Conservation (phyloP, 2,797 vertebrate species). For the Ptychobarbus kaznakovi region DNA sequence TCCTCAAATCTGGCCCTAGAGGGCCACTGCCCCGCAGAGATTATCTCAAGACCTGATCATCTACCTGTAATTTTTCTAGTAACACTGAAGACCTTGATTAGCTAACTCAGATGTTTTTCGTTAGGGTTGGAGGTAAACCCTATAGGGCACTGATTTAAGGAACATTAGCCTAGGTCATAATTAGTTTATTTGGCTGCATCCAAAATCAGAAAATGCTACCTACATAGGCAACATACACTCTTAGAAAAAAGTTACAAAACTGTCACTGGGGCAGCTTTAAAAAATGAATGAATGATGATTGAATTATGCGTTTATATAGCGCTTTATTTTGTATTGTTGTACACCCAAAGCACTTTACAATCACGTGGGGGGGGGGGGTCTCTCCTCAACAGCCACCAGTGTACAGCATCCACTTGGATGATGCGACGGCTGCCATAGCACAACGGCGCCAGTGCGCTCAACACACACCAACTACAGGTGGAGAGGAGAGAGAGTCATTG, state of each 20-base stretch:
- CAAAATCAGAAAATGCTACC: not conserved
- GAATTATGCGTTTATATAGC: too few species aligned
- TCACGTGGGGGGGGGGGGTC: too few species aligned
- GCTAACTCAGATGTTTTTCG: not conserved
- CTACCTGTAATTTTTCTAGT: not conserved
- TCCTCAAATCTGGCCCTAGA: not conserved
- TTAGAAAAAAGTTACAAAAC: not conserved
- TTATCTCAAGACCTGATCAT: not conserved
- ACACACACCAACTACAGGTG: too few species aligned
- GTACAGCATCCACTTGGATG: too few species aligned
- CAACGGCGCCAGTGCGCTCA: too few species aligned
- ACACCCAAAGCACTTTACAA: too few species aligned
- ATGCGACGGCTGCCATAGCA: too few species aligned
- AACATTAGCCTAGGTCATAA: not conserved
- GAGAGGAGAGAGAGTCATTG: too few species aligned
- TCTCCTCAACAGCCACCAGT: too few species aligned
- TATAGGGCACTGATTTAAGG: not conserved
- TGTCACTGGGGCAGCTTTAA: not conserved
- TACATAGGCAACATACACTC: not conserved
- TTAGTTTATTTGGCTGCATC: not conserved
- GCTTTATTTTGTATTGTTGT: too few species aligned
- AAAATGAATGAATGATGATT: not conserved
- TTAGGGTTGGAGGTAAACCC: not conserved
- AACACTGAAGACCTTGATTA: not conserved
- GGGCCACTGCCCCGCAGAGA: not conserved